Conservation (phyloP, 2,888 invertebrate species). For the Drosophila infuscata region DNA sequence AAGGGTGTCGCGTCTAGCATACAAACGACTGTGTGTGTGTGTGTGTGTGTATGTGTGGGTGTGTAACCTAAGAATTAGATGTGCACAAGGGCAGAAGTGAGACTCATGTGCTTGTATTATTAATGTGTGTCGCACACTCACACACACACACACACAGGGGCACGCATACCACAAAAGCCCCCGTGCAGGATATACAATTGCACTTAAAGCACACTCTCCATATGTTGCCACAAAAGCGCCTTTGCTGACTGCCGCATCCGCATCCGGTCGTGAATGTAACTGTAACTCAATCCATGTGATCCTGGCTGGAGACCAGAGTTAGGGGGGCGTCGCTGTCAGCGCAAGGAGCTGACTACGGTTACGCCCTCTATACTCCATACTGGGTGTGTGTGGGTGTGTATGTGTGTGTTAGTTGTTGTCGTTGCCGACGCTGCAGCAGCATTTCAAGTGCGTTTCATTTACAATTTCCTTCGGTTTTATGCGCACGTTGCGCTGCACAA, state of each 20-base stretch:
- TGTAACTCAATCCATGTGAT: conserved; percentile 69
- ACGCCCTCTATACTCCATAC: conserved; percentile 42
- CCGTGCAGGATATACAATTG: conserved; percentile 73
- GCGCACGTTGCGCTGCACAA: conserved; percentile 68
- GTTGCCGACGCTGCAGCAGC: conserved; percentile 51
- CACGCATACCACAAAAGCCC: conserved; percentile 51
- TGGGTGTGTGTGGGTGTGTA: not conserved
- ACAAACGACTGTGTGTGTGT: conserved; percentile 12
- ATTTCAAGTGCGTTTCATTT: conserved; percentile 80
- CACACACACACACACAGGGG: conserved; percentile 5
- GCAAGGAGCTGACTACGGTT: conserved; percentile 46
- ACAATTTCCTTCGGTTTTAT: conserved; percentile 77
- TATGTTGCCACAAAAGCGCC: conserved; percentile 67
- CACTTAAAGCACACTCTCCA: conserved; percentile 76
- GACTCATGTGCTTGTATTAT: conserved; percentile 62
- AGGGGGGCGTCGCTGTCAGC: conserved; percentile 20
- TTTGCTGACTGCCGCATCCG: conserved; percentile 49
- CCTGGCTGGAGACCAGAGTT: conserved; percentile 11
- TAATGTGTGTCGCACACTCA: conserved; percentile 63
- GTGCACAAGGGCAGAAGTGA: conserved; percentile 6
- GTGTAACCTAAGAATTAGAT: conserved; percentile 53
- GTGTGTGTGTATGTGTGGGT: conserved; percentile 5
- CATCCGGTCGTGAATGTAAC: conserved; percentile 62
- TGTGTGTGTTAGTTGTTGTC: conserved; percentile 4
- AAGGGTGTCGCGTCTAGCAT: conserved; percentile 64